Evolutionary conservation across 30 jellyfish, hydroid and myxozoan species (phyloP).

Genomic region (Mastigias papua): DNA sequence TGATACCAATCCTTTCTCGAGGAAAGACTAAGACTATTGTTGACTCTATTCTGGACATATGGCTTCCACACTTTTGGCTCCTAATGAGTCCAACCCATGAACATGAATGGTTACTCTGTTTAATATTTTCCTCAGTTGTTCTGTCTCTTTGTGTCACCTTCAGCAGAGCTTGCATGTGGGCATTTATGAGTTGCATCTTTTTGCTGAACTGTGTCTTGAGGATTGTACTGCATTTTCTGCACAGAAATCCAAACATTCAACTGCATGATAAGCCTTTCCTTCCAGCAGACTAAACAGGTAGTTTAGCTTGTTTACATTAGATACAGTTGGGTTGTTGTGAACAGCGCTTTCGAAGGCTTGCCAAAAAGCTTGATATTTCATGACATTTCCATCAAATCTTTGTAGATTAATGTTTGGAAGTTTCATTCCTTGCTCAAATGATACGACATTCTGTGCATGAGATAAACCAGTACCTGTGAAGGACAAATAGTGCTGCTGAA

Average conservation of each 20-base stretch:
- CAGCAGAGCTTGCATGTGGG: conserved; percentile 3
- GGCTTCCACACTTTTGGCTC: background rate
- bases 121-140: too few species aligned
- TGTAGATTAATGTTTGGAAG: conserved; percentile 5
- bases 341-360: conserved; percentile 14
- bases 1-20: background rate
- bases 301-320: background rate
- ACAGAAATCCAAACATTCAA: background rate
- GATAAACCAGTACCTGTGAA: background rate
- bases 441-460: background rate
- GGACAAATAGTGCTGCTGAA: conserved; percentile 8
- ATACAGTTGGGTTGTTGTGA: background rate
- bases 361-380: background rate
- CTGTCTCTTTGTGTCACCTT: too few species aligned
- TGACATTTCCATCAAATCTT: conserved; percentile 2
- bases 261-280: conserved; percentile 2
- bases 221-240: background rate
- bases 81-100: background rate
- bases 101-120: too few species aligned
- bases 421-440: conserved; percentile 6
- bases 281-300: background rate
- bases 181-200: background rate
- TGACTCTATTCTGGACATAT: background rate
- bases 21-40: background rate
- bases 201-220: background rate